Conservation (phyloP, 2,113 vertebrate genomes). For the Dinomys branickii region DNA sequence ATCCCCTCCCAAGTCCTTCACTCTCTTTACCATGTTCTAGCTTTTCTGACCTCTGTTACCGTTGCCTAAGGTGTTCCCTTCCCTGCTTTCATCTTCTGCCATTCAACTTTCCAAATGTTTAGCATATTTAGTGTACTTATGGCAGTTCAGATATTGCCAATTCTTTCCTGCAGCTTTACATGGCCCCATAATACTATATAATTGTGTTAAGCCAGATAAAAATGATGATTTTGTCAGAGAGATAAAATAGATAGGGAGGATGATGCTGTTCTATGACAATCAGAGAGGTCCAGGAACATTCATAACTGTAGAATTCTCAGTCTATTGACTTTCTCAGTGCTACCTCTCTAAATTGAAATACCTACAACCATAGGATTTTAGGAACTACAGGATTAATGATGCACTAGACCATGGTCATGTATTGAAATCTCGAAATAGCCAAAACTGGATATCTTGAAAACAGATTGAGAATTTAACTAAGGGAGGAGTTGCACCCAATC, state of each 20-base stretch:
- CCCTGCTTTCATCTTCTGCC: not conserved
- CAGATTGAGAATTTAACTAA: not conserved
- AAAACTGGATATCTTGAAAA: not conserved
- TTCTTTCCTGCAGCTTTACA: not conserved
- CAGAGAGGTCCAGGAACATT: not conserved
- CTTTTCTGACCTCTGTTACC: not conserved
- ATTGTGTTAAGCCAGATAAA: not conserved
- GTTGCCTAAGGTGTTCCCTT: not conserved
- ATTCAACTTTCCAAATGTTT: not conserved
- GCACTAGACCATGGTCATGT: not conserved
- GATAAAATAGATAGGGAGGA: not conserved
- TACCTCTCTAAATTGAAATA: not conserved
- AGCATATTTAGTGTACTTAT: not conserved
- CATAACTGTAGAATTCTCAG: not conserved
- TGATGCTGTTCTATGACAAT: not conserved
- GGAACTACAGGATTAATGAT: not conserved
- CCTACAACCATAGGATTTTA: not conserved
- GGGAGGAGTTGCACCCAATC: not conserved
- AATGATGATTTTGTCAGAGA: not conserved
- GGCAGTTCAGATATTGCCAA: not conserved
- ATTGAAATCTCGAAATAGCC: not conserved
- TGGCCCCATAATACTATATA: not conserved
- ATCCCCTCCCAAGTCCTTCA: not conserved
- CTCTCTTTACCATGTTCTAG: not conserved
- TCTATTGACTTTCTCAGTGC: not conserved